Percentiles rank a stretch among this genome's conserved stretches.
phyloP scores from a whole-genome alignment of 2,113 vertebrate genomes.

The Phaethon lepturus region DNA sequence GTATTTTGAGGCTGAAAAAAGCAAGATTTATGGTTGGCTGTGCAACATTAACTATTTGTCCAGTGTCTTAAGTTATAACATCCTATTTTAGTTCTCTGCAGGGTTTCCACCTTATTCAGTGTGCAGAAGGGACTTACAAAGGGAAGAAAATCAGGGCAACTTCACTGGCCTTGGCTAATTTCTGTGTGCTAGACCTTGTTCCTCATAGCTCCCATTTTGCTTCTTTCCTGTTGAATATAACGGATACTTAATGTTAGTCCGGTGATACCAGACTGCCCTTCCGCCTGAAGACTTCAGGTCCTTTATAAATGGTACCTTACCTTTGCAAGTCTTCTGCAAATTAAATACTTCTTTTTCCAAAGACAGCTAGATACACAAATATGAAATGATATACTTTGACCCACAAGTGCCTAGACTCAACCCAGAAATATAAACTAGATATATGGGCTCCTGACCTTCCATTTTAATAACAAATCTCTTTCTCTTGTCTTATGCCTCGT shows the following conservation, averaged over 20 bases:
- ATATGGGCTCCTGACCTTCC: not conserved
- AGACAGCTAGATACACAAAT: not conserved
- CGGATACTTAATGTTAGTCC: not conserved
- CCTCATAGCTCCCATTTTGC: not conserved
- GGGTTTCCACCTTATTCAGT: not conserved
- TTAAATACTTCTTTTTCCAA: not conserved
- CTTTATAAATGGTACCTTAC: not conserved
- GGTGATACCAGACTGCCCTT: not conserved
- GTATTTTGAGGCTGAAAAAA: not conserved
- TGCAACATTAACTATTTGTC: not conserved
- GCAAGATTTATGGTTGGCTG: not conserved
- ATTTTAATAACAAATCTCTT: not conserved
- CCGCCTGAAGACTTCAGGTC: not conserved
- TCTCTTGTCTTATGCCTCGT: not conserved
- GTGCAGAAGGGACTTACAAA: not conserved
- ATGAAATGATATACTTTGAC: not conserved
- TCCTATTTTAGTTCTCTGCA: not conserved
- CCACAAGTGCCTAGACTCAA: not conserved
- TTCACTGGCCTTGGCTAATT: not conserved
- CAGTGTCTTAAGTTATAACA: not conserved
- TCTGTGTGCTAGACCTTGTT: not conserved
- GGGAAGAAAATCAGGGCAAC: not conserved
- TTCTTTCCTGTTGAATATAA: not conserved
- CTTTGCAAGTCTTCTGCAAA: not conserved
- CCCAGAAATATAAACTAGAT: not conserved